phyloP scores from a whole-genome alignment of 2,797 vertebrate genomes.

The Sebastes kiyomatsui region DNA sequence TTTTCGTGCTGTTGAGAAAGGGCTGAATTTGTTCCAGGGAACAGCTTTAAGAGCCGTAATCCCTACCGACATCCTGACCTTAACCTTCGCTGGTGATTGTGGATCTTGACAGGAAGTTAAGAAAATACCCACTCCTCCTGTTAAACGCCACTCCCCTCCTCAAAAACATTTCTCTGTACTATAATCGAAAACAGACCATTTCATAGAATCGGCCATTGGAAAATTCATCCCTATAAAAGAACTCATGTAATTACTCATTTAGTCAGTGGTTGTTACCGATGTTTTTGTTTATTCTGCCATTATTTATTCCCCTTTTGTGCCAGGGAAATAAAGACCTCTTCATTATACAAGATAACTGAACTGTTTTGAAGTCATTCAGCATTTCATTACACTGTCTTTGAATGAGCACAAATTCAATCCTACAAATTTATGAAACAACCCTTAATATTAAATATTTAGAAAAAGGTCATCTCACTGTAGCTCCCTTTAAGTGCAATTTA shows the following conservation, averaged over 20 bases:
- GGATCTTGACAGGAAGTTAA: conserved; percentile 24
- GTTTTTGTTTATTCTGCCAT: no score
- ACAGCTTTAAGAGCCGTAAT: conserved; percentile 34
- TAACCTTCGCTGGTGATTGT: conserved; percentile 32
- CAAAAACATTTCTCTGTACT: background rate
- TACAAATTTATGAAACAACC: no score
- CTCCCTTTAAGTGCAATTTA: no score
- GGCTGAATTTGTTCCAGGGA: conserved; percentile 36
- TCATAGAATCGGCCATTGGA: background rate
- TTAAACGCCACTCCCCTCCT: background rate
- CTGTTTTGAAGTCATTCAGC: no score
- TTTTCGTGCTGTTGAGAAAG: background rate
- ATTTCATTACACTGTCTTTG: no score
- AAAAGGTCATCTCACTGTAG: no score
- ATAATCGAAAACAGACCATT: background rate
- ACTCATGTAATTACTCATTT: background rate
- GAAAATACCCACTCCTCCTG: conserved; percentile 26
- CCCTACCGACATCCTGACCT: conserved; percentile 48
- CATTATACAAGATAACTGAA: no score
- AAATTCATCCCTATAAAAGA: background rate
- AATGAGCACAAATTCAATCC: no score
- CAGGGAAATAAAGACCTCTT: no score
- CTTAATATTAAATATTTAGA: no score
- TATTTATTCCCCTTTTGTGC: no score
- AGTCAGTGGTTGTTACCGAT: background rate